Conservation (phyloP, 1,140 invertebrate species). For the Steinernema feltiae region DNA sequence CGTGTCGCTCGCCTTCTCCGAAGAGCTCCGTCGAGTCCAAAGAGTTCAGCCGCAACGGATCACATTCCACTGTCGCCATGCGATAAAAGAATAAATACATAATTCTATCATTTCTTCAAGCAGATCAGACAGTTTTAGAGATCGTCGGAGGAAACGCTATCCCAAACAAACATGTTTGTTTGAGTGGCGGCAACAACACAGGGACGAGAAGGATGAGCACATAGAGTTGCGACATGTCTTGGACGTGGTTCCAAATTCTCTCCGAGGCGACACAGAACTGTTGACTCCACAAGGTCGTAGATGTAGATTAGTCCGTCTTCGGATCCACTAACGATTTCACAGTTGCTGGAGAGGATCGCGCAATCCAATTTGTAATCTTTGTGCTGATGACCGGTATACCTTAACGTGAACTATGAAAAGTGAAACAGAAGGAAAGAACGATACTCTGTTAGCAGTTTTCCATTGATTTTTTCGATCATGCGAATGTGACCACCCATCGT, state of each 20-base stretch:
- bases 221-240: background rate
- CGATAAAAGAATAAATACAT: background rate
- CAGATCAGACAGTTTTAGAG: background rate
- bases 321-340: background rate
- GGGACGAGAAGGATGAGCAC: background rate
- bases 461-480: background rate
- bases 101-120: background rate
- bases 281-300: background rate
- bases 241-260: background rate
- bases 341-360: conserved; percentile 4
- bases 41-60: background rate
- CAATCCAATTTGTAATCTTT: background rate
- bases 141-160: background rate
- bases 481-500: background rate
- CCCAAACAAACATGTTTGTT: background rate
- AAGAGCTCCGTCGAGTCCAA: background rate
- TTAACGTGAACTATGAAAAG: background rate
- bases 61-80: background rate
- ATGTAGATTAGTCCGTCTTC: conserved; percentile 4
- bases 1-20: background rate
- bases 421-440: background rate
- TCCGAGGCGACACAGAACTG: background rate
- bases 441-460: background rate
- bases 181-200: background rate
- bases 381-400: background rate